A percentile compares a stretch with the other conserved stretches of the same genome.
These are phyloP conservation scores for Paracyclopina nana DNA, from an alignment of 1,140 invertebrate genomes.

Conservation along the genomic window DNA sequence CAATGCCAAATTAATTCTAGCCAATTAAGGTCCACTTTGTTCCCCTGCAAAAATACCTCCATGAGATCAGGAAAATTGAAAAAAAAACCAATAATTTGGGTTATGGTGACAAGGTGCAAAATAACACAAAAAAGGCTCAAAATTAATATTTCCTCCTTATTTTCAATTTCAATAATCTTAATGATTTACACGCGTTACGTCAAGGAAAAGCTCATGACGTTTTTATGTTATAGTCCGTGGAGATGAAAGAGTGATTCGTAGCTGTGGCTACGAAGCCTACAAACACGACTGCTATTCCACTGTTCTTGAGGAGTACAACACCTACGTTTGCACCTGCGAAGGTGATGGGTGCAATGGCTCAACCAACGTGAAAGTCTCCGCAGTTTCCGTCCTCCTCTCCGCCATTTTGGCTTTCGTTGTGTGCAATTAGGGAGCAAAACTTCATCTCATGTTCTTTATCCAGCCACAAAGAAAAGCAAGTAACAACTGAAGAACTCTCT, in stretches of 20 bases:
- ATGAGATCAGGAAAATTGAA: no score
- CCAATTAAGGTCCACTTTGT: no score
- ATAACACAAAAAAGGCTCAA: no score
- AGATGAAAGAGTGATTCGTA: conserved; percentile 4
- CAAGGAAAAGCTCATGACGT: no score
- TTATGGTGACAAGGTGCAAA: no score
- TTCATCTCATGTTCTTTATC: not conserved
- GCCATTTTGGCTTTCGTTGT: not conserved
- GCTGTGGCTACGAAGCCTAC: conserved; percentile 13
- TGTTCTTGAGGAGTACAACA: conserved; percentile 13
- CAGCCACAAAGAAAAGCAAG: conserved; percentile 1
- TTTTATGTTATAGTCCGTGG: not conserved
- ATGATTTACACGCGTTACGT: no score
- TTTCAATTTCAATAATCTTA: no score
- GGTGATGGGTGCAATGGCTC: conserved; percentile 10
- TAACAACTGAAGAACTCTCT: no score
- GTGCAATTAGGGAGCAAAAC: not conserved
- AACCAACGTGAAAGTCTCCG: not conserved
- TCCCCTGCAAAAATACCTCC: no score
- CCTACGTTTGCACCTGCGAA: conserved; percentile 5
- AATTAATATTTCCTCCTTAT: no score
- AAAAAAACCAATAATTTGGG: no score
- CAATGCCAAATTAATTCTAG: no score
- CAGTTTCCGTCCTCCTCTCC: not conserved
- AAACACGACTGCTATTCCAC: conserved; percentile 12